Evolutionary conservation across 1,140 invertebrate genomes (phyloP).

Genomic region (Gryllus bimaculatus): DNA sequence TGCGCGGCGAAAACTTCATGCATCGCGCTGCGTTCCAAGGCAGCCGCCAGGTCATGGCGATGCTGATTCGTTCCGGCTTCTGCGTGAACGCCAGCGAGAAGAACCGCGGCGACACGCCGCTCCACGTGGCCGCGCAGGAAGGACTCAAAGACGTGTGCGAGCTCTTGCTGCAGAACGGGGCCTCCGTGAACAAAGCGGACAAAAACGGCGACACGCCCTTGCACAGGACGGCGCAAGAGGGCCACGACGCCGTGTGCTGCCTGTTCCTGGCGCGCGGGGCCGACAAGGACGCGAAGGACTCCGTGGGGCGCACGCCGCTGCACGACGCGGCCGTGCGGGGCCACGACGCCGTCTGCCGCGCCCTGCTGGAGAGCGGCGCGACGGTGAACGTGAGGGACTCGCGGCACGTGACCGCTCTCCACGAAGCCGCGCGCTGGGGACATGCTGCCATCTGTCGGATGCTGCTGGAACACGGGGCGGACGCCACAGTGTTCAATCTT

Average conservation of each 20-base stretch:
- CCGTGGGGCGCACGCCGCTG: not conserved
- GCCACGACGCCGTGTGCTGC: not conserved
- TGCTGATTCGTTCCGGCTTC: not conserved
- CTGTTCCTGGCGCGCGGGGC: not conserved
- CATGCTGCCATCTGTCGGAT: not conserved
- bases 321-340: not conserved
- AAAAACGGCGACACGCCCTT: not conserved
- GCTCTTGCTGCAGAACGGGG: not conserved
- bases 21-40: not conserved
- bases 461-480: not conserved
- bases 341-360: not conserved
- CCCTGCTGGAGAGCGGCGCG: not conserved
- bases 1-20: not conserved
- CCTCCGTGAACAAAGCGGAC: not conserved
- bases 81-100: not conserved
- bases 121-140: not conserved
- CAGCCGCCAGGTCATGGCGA: not conserved
- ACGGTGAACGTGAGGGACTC: not conserved
- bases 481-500: too few species aligned
- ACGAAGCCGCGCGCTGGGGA: not conserved
- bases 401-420: not conserved
- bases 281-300: not conserved
- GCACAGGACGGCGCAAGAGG: not conserved
- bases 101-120: not conserved
- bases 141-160: not conserved